Percentiles rank a stretch among this genome's conserved stretches.
Conservation (phyloP, 53 echinoderm and acorn worm genomes). For the Zoroaster sp. region DNA sequence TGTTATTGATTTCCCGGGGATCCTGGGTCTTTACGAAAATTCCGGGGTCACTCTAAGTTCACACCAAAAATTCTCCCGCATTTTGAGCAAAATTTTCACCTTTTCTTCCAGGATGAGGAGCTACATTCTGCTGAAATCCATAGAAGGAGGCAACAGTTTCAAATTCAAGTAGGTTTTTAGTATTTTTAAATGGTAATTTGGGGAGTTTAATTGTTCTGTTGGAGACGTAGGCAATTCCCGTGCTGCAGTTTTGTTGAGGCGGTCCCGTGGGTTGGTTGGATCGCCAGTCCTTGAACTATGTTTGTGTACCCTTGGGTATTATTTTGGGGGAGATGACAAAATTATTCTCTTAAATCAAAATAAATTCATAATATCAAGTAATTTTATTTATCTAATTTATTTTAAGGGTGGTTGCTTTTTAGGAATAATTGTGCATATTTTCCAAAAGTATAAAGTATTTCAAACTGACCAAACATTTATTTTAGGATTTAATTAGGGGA, state of each 20-base stretch:
- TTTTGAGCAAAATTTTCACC: neutral
- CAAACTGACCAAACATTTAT: too few species aligned
- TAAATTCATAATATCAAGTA: too few species aligned
- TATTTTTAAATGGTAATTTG: neutral
- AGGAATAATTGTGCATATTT: too few species aligned
- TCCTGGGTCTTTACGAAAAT: constrained; percentile 31
- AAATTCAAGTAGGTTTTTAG: constrained; percentile 82
- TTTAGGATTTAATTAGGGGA: too few species aligned
- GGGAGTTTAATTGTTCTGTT: neutral
- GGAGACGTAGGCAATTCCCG: neutral
- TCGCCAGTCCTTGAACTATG: neutral
- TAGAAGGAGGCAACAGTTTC: constrained; percentile 84
- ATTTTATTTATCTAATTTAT: too few species aligned
- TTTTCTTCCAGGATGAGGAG: constrained; percentile 46
- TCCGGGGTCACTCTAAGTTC: neutral
- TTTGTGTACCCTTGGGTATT: neutral
- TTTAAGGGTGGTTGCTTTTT: too few species aligned
- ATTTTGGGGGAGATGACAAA: neutral
- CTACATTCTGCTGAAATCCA: constrained; percentile 68
- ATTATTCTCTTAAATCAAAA: too few species aligned
- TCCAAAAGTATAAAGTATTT: too few species aligned
- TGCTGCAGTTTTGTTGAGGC: constrained; percentile 35
- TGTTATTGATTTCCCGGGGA: constrained; percentile 38
- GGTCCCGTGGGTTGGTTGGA: constrained; percentile 49
- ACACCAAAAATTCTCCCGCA: neutral